Conservation (phyloP, 2,797 vertebrate genomes). For the Melanotaenia maccullochi region DNA sequence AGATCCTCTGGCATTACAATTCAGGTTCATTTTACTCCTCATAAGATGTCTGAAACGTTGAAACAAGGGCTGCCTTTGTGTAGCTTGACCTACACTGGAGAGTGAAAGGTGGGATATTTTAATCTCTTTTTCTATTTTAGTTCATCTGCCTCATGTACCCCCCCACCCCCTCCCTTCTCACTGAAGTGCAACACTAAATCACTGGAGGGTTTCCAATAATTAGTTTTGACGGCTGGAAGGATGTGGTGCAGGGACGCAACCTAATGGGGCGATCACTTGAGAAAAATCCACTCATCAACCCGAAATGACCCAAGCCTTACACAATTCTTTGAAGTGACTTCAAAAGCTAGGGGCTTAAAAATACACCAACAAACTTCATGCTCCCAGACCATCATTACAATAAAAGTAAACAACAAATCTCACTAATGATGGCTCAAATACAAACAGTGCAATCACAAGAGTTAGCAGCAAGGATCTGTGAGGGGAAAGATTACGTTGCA, state of each 20-base stretch:
- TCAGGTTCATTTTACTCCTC: background rate
- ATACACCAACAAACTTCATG: conserved; percentile 13
- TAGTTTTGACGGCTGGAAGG: conserved; percentile 12
- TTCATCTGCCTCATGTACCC: background rate
- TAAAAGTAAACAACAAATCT: conserved; percentile 10
- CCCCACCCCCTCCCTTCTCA: background rate
- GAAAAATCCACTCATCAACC: conserved; percentile 13
- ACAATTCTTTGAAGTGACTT: conserved; percentile 49
- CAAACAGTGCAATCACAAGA: conserved; percentile 11
- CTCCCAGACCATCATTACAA: conserved; percentile 23
- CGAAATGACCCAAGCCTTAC: conserved; percentile 22
- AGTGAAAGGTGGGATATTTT: background rate
- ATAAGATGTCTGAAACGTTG: background rate
- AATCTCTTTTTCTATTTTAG: background rate
- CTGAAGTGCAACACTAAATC: background rate
- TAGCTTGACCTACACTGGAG: background rate
- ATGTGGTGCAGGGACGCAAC: background rate
- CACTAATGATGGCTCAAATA: conserved; percentile 11
- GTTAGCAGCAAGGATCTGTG: conserved; percentile 11
- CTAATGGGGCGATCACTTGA: conserved; percentile 6
- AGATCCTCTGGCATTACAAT: background rate
- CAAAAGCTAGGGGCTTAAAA: conserved; percentile 35
- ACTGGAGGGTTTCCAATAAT: background rate
- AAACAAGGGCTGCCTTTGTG: background rate
- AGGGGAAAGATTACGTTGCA: conserved; percentile 17